Evolutionary conservation across 30 jellyfish, hydroid and myxozoan species (phyloP), one percentile per base, ranked within the genome.

Genomic region (Cassiopea andromeda): DNA sequence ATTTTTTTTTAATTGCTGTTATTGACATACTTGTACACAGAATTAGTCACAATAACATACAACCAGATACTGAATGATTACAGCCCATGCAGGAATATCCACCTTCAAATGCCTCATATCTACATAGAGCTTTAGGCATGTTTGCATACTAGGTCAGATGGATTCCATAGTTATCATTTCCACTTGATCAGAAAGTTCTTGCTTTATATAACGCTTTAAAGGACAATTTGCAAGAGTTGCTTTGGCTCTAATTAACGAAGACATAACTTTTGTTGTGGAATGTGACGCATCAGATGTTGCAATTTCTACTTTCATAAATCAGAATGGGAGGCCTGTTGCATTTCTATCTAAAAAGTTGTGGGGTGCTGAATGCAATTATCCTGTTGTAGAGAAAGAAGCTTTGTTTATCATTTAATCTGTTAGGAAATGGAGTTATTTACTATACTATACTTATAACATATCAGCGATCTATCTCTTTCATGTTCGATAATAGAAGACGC

Each of bases 321-420:
- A 91, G 82, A 85, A 64, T 77, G 97, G 97, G 44, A 86, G 89
- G 58, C 97, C 92, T 1, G 92, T 91, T 27, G 92, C 97, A 44
- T 91, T 85, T 79, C 1, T 91, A 69, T 57, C 95, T n/a, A 85
- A 88, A 70, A 68, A 85, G 47, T 54, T 90, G 44, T 46, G 50
- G 44, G 54, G 45, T 17, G 74, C 54, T 57, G 90, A 73, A 75
- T 45, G 60, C 46, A 82, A 60, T 48, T 75, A 90, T 59, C 86
- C 90, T 9, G 73, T 94, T 7, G 94, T 82, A 48, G 97, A 90
- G 83, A 82, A 82, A 66, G 96, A 81, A 73, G 89, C 82, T 12
- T 10, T 45, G 12, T 94, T 90, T 60, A 80, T 90, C 75, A 69
- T 82, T 64, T 91, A 90, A 82, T 90, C 91, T 18, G 82, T 83